Evolutionary conservation across 2,113 vertebrate genomes (phyloP).

Genomic region (Ramphastos sulfuratus): DNA sequence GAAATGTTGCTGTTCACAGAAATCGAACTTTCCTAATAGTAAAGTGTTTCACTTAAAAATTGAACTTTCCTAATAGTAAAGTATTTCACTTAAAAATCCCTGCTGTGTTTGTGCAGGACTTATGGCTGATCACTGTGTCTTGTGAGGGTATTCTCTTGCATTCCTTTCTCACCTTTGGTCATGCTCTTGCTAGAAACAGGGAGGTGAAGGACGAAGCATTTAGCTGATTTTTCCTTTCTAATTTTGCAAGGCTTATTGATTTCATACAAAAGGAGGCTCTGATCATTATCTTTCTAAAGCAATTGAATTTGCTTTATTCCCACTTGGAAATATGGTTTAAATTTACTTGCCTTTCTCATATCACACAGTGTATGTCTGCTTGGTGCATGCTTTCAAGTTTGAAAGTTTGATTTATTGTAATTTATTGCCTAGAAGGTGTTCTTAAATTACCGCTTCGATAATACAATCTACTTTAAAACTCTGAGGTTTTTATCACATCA

Average conservation of each 20-base stretch:
- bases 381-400: not conserved
- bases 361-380: not conserved
- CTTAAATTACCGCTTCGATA: slow-evolving; percentile 56
- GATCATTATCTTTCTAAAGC: slow-evolving; percentile 18
- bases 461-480: slow-evolving; percentile 56
- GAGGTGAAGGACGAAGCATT: not conserved
- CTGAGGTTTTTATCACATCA: slow-evolving; percentile 43
- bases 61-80: not conserved
- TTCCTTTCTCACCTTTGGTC: not conserved
- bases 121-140: not conserved
- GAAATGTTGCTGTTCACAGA: not conserved
- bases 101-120: not conserved
- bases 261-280: slow-evolving; percentile 8
- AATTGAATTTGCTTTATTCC: not conserved
- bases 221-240: not conserved
- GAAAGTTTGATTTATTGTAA: slow-evolving; percentile 59
- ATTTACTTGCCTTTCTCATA: not conserved
- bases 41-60: not conserved
- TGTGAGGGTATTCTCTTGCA: not conserved
- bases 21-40: not conserved
- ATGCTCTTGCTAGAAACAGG: not conserved
- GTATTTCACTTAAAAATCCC: not conserved
- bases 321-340: not conserved
- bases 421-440: slow-evolving; percentile 55
- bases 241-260: slow-evolving; percentile 7